phyloP scores from a whole-genome alignment of 2,113 vertebrate genomes.

The Cnemophilus loriae region DNA sequence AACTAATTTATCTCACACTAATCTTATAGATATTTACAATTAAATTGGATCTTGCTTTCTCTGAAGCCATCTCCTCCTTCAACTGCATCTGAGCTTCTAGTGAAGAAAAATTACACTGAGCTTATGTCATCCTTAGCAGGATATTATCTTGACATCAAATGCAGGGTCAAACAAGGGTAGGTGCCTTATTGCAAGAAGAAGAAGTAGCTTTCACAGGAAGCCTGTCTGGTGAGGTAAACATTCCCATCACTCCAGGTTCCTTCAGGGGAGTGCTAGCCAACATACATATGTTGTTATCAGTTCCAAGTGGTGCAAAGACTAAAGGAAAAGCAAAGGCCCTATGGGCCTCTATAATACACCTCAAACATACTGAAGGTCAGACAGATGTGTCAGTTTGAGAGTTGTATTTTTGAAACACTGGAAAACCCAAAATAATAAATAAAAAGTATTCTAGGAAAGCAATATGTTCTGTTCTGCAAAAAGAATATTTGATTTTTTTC shows the following conservation, averaged over 20 bases:
- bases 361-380: neutral
- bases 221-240: neutral
- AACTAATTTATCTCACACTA: neutral
- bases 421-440: neutral
- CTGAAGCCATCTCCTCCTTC: neutral
- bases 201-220: neutral
- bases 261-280: neutral
- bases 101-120: neutral
- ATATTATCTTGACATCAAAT: neutral
- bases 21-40: neutral
- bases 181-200: neutral
- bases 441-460: neutral
- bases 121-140: neutral
- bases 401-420: neutral
- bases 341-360: neutral
- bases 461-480: neutral
- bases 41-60: neutral
- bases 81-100: neutral
- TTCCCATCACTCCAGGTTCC: neutral
- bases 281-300: neutral
- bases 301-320: neutral
- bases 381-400: neutral
- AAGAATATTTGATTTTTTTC: neutral
- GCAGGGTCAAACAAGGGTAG: neutral
- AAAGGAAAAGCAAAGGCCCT: neutral